phyloP scores from a whole-genome alignment of 2,888 invertebrate species.

The Toxonevra muliebris region DNA sequence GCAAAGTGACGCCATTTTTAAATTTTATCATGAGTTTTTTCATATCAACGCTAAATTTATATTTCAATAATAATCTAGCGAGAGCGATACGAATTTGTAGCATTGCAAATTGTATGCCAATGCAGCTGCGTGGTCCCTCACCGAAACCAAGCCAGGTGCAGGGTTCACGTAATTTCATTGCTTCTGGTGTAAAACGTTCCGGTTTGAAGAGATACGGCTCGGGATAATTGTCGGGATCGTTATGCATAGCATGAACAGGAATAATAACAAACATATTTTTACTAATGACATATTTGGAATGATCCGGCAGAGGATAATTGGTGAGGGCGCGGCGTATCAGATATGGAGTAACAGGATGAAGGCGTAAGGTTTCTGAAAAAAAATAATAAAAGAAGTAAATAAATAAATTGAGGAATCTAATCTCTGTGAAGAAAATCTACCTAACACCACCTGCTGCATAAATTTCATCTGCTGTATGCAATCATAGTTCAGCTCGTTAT shows the following conservation, averaged over 20 bases:
- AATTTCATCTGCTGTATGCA: conserved; percentile 54
- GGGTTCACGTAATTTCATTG: conserved; percentile 64
- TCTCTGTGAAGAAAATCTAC: conserved; percentile 36
- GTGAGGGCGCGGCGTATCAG: conserved; percentile 61
- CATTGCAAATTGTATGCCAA: conserved; percentile 61
- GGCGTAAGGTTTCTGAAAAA: conserved; percentile 68
- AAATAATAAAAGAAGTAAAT: background rate
- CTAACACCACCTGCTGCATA: conserved; percentile 56
- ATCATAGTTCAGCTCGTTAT: conserved; percentile 54
- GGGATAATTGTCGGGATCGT: conserved; percentile 70
- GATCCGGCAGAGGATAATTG: conserved; percentile 65
- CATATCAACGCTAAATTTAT: conserved; percentile 52
- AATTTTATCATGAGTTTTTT: conserved; percentile 41
- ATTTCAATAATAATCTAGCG: conserved; percentile 50
- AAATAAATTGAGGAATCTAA: too few relatives aligned
- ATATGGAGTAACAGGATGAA: conserved; percentile 67
- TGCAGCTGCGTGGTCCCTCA: conserved; percentile 64
- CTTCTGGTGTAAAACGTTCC: conserved; percentile 69
- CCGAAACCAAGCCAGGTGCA: conserved; percentile 64
- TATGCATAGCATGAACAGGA: conserved; percentile 70
- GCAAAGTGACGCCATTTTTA: conserved; percentile 52
- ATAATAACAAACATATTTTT: conserved; percentile 65
- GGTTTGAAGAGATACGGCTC: conserved; percentile 72
- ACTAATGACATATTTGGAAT: conserved; percentile 49
- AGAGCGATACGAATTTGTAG: conserved; percentile 54